Percentiles rank a stretch among this genome's conserved stretches.
These are phyloP conservation scores for Cynocephalus volans DNA, from an alignment of 2,113 vertebrate genomes.

Conservation along the genomic window DNA sequence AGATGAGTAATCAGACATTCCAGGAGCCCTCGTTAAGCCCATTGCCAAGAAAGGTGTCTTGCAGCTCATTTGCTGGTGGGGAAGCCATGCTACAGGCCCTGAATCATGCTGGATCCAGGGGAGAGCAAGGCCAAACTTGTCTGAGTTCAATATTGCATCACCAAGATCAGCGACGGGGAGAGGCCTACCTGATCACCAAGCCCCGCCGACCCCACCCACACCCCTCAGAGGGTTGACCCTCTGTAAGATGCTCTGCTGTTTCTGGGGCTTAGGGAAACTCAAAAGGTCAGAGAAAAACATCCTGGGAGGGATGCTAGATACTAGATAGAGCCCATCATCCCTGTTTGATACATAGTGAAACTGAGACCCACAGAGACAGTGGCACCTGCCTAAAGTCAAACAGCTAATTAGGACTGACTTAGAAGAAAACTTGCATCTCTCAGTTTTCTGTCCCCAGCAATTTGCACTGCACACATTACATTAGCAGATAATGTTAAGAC, in stretches of 20 bases:
- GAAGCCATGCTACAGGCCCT: slow-evolving; percentile 74
- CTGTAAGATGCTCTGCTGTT: not conserved
- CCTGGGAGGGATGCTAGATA: not conserved
- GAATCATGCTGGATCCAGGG: not conserved
- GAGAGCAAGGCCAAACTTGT: slow-evolving; percentile 72
- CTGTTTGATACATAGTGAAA: not conserved
- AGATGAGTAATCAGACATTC: slow-evolving; percentile 80
- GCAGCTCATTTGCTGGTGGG: slow-evolving; percentile 46
- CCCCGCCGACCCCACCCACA: not conserved
- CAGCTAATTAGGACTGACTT: not conserved
- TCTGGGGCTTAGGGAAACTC: not conserved
- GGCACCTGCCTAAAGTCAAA: not conserved
- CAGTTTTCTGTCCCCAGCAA: not conserved
- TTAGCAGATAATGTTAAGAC: not conserved
- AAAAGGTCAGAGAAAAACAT: not conserved
- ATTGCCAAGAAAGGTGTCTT: slow-evolving; percentile 78
- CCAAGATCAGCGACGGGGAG: not conserved
- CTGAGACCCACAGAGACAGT: not conserved
- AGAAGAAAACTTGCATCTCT: not conserved
- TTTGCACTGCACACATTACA: not conserved
- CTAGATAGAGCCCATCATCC: not conserved
- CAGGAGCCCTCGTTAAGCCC: slow-evolving; percentile 50
- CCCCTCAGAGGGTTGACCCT: not conserved
- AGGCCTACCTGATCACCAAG: not conserved
- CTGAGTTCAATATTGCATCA: slow-evolving; percentile 52